These are phyloP conservation scores for Steromphala cineraria DNA, from an alignment of 2,888 invertebrate species.

Conservation along the genomic window DNA sequence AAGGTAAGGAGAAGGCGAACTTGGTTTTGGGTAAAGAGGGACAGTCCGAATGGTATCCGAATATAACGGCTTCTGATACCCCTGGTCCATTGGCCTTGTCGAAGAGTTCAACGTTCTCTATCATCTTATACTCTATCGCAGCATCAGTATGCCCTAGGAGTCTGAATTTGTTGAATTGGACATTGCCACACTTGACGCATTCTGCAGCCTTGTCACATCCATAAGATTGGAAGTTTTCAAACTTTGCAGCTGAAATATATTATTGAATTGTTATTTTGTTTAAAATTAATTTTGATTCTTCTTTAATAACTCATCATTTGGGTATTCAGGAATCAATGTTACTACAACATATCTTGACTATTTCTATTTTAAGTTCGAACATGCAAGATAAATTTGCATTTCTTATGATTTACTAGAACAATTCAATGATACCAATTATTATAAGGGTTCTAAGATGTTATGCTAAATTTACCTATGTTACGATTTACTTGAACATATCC, in stretches of 20 bases:
- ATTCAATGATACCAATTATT: too few species aligned
- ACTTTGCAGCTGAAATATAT: constrained; percentile 36
- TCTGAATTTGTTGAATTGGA: constrained; percentile 61
- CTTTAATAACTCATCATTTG: too few species aligned
- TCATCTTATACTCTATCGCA: constrained; percentile 64
- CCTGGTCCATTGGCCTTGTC: constrained; percentile 46
- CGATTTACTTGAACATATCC: too few species aligned
- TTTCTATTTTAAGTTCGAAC: too few species aligned
- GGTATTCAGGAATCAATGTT: too few species aligned
- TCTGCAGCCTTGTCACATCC: constrained; percentile 71
- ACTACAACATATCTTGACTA: too few species aligned
- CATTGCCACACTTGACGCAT: constrained; percentile 61
- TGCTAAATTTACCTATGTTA: too few species aligned
- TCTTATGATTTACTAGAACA: too few species aligned
- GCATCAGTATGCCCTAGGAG: constrained; percentile 64
- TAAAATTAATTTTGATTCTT: too few species aligned
- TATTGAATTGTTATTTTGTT: neutral
- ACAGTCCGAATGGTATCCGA: constrained; percentile 39
- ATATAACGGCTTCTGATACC: constrained; percentile 53
- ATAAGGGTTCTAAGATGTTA: too few species aligned
- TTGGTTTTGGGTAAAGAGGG: constrained; percentile 28
- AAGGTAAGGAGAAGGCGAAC: constrained; percentile 59
- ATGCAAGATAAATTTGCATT: too few species aligned
- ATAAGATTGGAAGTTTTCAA: constrained; percentile 59
- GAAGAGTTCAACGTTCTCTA: constrained; percentile 39